Base-by-base conservation (phyloP, 2,888 invertebrate species). In the Leptopterna dolabrata region DNA sequence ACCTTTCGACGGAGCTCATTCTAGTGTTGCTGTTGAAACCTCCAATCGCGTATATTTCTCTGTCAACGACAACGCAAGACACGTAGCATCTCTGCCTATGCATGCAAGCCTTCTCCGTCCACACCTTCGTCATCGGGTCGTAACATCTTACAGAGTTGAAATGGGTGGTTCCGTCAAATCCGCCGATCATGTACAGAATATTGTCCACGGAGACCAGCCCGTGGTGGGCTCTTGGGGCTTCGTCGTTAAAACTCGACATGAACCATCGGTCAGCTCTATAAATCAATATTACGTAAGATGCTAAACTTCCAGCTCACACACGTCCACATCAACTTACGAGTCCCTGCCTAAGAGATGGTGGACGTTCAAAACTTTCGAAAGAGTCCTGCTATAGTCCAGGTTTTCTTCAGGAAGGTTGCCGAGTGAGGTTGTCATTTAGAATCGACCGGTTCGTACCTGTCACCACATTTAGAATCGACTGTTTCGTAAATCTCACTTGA, bases 41-140 rank as follows among this genome's bases (percentile, higher is more conserved):
- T 0, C 97, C 97, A 90, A 97, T 93, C 0, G 96, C 97, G 92
- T 96, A 97, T 88, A 97, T 95, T 90, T 95, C 93, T 80, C 91
- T 90, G 94, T 94, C 94, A 89, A 95, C 94, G 87, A 93, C 94
- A 71, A 95, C 95, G 27, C 95, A 95, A 91, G 96, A 96, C 89
- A 97, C 96, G 91, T 96, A 95, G 92, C 96, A 96, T 89, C 96
- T 93, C 7, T 95, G 95, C 90, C 95, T 95, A 90, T 95, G 95
- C 96, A 97, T 96, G 91, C 96, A 95, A 4, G 96, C 95, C 83
- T 95, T 93, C 91, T 95, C 94, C 73, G 93, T 93, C 97, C 97
- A 97, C 63, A 94, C 93, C 90, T 96, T 95, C 0, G 93, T 93
- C 14, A 95, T 94, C 0, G 97, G 96, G 91, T 97, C 95, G 91